Evolutionary conservation across 2,888 invertebrate genomes (phyloP), one percentile per base, ranked within the genome.

Genomic region (Tubiluchus corallicola): DNA sequence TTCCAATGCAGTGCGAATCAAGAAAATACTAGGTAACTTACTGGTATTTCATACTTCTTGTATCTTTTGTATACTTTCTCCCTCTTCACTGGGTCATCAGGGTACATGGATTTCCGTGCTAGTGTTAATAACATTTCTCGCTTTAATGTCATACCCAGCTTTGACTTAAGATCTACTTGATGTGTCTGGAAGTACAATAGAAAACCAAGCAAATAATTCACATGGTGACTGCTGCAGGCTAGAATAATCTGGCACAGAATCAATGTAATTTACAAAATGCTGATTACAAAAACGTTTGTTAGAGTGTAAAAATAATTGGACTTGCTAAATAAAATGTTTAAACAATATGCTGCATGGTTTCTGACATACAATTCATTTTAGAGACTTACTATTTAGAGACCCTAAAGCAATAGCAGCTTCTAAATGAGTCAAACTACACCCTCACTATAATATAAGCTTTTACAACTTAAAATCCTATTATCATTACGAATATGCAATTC

Each of bases 161-260:
- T 67, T 1, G 92, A 90, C 53, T 76, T 75, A 45, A 98, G 68
- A 66, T 98, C 92, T 62, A 85, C 82, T 9, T 94, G 88, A 48
- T 78, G 77, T 9, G 87, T 88, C 77, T 87, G 57, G 42, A 68
- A 66, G 52, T 51, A 51, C 50, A 47, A 50, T 40, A 45, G 43
- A 45, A 47, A 20, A 44, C 18, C 20, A 18, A 37, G 37, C 48
- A 43, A 9, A 21, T 44, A 3, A 40, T 16, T 13, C n/a, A 13
- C 9, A 9, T n/a, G 18, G 46, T 21, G 43, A 13, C 15, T 17
- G 3, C 39, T 40, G 42, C n/a, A n/a, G n/a, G n/a, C n/a, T n/a
- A n/a, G n/a, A n/a, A n/a, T n/a, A n/a, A n/a, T n/a, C n/a, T n/a
- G n/a, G n/a, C n/a, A n/a, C n/a, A n/a, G n/a, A n/a, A n/a, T n/a